Evolutionary conservation across 2,888 invertebrate species (phyloP).

Genomic region (Lasioglossum oenotherae): DNA sequence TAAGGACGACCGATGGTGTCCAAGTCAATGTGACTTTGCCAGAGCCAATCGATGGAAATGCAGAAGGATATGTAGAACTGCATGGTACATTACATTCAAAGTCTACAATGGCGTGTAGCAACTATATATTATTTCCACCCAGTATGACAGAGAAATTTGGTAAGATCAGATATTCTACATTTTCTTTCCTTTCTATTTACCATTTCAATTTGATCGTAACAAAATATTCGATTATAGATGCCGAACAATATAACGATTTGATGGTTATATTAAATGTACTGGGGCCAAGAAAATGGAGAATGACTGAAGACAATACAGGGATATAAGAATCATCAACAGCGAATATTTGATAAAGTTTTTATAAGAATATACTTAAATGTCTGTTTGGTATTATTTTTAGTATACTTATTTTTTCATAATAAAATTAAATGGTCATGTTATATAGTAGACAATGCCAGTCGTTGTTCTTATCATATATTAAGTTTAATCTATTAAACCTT

Average conservation of each 20-base stretch:
- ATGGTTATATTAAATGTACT: conserved; percentile 66
- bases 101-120: conserved; percentile 74
- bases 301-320: conserved; percentile 31
- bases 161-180: conserved; percentile 51
- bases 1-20: conserved; percentile 77
- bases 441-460: conserved; percentile 2
- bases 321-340: background rate
- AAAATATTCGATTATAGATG: conserved; percentile 62
- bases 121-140: conserved; percentile 70
- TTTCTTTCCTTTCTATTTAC: background rate
- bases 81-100: conserved; percentile 77
- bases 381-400: background rate
- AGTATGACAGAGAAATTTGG: conserved; percentile 74
- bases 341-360: conserved; percentile 7
- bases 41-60: conserved; percentile 71
- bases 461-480: conserved; percentile 6
- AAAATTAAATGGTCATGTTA: conserved; percentile 1
- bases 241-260: conserved; percentile 71
- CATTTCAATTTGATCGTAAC: background rate
- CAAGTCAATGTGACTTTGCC: conserved; percentile 76
- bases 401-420: conserved; percentile 23
- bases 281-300: conserved; percentile 67
- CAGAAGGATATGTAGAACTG: conserved; percentile 77
- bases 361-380: conserved; percentile 23
- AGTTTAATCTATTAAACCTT: conserved; percentile 17